Evolutionary conservation across 2,113 vertebrate species (phyloP).

Genomic region (Mormoops blainvillei): DNA sequence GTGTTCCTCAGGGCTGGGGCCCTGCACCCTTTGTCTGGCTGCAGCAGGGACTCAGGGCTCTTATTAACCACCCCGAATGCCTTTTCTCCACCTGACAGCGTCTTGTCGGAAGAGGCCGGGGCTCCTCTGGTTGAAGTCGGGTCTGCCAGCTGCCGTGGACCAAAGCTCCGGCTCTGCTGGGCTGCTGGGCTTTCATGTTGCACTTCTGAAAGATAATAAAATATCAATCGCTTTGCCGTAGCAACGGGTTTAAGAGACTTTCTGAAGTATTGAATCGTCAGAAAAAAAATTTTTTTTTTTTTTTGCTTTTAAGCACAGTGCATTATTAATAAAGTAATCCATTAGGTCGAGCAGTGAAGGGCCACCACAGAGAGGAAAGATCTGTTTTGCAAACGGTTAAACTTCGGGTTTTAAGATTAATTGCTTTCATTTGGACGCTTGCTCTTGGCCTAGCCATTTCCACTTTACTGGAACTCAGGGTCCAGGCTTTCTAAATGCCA

Average conservation of each 20-base stretch:
- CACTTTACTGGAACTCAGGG: slow-evolving; percentile 73
- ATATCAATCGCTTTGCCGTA: slow-evolving; percentile 82
- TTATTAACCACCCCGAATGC: slow-evolving; percentile 49
- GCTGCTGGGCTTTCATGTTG: slow-evolving; percentile 81
- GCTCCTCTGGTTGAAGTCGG: slow-evolving; percentile 66
- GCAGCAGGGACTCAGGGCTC: neutral
- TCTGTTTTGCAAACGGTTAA: slow-evolving; percentile 84
- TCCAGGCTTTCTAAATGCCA: slow-evolving; percentile 40
- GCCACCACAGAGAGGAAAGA: slow-evolving; percentile 84
- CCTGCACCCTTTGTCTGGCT: slow-evolving; percentile 57
- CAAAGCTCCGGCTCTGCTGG: slow-evolving; percentile 72
- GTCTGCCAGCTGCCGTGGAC: slow-evolving; percentile 66
- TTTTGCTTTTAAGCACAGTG: slow-evolving; percentile 84
- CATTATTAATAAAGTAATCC: slow-evolving; percentile 89
- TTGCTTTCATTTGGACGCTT: slow-evolving; percentile 85
- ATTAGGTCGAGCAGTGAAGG: slow-evolving; percentile 85
- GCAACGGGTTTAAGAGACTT: slow-evolving; percentile 80
- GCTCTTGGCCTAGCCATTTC: slow-evolving; percentile 77
- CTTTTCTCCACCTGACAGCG: slow-evolving; percentile 52
- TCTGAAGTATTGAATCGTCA: slow-evolving; percentile 81
- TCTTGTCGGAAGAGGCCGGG: slow-evolving; percentile 56
- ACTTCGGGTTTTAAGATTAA: slow-evolving; percentile 85
- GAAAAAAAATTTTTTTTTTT: slow-evolving; percentile 74
- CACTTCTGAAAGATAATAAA: slow-evolving; percentile 81
- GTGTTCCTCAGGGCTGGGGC: neutral